These are phyloP conservation scores for Hydrochoerus hydrochaeris DNA, from an alignment of 2,113 vertebrate genomes.

Conservation along the genomic window DNA sequence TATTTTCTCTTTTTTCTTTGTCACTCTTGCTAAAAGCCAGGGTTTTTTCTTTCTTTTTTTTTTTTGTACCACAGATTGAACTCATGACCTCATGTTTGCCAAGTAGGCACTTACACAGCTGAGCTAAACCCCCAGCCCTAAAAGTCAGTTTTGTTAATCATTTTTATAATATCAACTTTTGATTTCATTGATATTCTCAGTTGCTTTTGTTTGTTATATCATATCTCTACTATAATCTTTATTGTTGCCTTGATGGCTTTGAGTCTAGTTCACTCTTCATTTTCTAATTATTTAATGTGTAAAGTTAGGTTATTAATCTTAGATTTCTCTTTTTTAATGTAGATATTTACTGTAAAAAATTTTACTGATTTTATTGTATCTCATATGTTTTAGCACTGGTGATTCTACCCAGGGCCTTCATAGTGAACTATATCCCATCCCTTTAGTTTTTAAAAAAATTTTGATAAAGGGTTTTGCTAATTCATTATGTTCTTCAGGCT, in stretches of 20 bases:
- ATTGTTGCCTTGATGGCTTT: background rate
- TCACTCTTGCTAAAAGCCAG: background rate
- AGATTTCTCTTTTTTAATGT: background rate
- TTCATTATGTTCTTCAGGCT: background rate
- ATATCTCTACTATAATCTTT: background rate
- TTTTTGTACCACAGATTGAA: too few relatives aligned
- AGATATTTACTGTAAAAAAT: background rate
- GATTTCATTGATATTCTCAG: background rate
- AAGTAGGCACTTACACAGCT: too few relatives aligned
- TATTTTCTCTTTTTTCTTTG: conserved; percentile 1
- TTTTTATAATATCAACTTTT: background rate
- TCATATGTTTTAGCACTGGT: background rate
- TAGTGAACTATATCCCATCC: background rate
- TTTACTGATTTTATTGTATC: background rate
- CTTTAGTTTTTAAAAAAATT: background rate
- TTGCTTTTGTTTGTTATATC: background rate
- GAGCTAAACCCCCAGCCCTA: background rate
- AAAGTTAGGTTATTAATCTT: background rate
- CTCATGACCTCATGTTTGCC: too few relatives aligned
- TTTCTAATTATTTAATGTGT: background rate
- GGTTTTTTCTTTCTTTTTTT: too few relatives aligned
- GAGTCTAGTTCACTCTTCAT: background rate
- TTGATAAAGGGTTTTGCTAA: background rate
- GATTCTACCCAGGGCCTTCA: background rate
- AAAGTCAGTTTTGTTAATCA: background rate